Base-by-base conservation (phyloP, 2,888 invertebrate genomes). In the Eupithecia exiguata region DNA sequence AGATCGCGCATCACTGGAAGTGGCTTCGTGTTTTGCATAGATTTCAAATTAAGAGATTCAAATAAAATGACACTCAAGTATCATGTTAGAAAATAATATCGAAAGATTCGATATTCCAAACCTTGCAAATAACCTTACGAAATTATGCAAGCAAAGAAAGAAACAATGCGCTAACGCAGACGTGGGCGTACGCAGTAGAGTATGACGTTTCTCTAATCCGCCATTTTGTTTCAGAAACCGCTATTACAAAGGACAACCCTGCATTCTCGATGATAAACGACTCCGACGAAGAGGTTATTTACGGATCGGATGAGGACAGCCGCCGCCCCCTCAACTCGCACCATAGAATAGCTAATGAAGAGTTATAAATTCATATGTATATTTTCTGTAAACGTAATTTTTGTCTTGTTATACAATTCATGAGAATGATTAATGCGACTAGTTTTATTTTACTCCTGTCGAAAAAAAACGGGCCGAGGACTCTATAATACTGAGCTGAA, bases 191-290 rank as follows among this genome's bases (percentile, higher is more conserved):
- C 49, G 10, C 49, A 53, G 9, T 53, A 21, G 9, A 49, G 3
- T 49, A 9, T 49, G 49, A 40, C 25, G 58, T 58, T 58, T 14
- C 14, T 58, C 3, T 58, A 16, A n/a, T 25, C 69, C 61, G 69
- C 69, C 71, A 71, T 74, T 75, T 80, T 81, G 69, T 80, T 95
- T 95, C 95, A 97, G 99, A 99, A 92, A 96, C 97, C 69, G 96
- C 97, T 69, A 98, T 99, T 82, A 98, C 98, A 70, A 99, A 99
- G 94, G 99, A 99, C 94, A 99, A 99, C 95, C 99, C 99, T 68
- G 97, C 99, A 16, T 98, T 99, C 91, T 99, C 99, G 35, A 99
- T 99, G 99, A 97, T 99, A 83, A 99, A 99, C 91, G 99, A 99
- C 87, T 99, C 99, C 0, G 99, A 99, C 87, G 99, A 99, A 90